A percentile compares a stretch with the other conserved stretches of the same genome.
Conservation (phyloP, 2,113 vertebrate species). For the Hipposideros armiger region DNA sequence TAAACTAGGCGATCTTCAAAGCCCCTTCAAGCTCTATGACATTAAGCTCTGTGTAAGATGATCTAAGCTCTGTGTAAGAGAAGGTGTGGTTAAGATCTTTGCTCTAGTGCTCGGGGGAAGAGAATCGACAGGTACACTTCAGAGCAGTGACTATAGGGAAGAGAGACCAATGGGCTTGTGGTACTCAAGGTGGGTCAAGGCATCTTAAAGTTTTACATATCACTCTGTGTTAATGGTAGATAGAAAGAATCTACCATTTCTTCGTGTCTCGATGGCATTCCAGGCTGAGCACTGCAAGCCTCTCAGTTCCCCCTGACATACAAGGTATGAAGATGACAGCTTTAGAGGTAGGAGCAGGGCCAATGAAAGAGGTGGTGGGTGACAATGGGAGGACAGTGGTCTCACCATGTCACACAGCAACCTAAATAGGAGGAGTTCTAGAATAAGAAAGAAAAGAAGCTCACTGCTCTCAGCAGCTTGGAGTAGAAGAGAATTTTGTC, state of each 20-base stretch:
- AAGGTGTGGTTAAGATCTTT: background rate
- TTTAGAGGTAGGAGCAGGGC: background rate
- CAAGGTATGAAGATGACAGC: background rate
- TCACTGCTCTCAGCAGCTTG: background rate
- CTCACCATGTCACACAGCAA: background rate
- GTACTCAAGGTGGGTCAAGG: background rate
- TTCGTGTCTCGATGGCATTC: rapidly evolving
- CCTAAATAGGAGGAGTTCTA: background rate
- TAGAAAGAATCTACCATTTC: background rate
- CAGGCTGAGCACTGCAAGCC: no score
- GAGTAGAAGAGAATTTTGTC: background rate
- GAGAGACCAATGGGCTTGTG: background rate
- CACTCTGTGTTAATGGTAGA: background rate
- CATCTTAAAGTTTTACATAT: background rate
- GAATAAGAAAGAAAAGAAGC: background rate
- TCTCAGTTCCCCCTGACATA: background rate
- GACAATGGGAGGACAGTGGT: background rate
- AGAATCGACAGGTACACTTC: background rate
- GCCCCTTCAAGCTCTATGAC: background rate
- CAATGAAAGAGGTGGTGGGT: background rate
- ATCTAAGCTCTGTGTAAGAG: no score
- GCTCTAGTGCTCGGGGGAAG: background rate
- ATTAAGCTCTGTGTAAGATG: background rate
- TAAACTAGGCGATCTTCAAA: background rate
- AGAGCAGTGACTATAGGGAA: background rate